Evolutionary conservation across 2,797 vertebrate species (phyloP), one percentile per base, ranked within the genome.

Genomic region (Erpetoichthys calabaricus): DNA sequence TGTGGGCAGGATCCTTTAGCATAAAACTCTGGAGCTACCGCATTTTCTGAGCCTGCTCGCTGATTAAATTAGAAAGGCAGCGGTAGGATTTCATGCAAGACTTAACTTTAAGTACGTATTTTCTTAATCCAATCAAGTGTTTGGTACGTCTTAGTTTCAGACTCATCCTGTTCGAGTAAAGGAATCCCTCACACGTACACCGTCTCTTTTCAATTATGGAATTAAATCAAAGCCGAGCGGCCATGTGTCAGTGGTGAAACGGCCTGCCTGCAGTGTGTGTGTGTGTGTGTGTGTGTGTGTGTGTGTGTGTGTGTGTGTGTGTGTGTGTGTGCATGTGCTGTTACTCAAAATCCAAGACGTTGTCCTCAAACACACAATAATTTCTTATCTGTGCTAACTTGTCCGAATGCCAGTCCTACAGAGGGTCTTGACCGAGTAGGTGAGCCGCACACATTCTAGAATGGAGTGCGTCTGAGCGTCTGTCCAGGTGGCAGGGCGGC

Each of bases 101-200:
- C 56, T 57, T 55, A 62, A 62, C 51, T 56, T 45, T 46, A 44
- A 1, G 6, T 45, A 5, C 44, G 60, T 49, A 54, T 64, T 59
- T 25, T 59, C 57, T 59, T 73, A 71, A 70, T 70, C 62, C 66
- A 62, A 66, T 69, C 68, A 63, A 71, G 61, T 67, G 63, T 63
- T 59, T 59, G 56, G 57, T 57, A 55, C 59, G 69, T 68, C 65
- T 62, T 67, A 25, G 25, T 25, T 25, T 25, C 25, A 25, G 25
- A 2, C 25, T 25, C 25, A 25, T 25, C 25, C 25, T 25, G 25
- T 25, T 25, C 25, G 25, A 25, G 25, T 25, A 25, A 25, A 25
- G 25, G 25, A 25, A 25, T 25, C 25, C 25, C 25, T 25, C 25
- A 25, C 25, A 25, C 25, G 25, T 25, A 25, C 25, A 25, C 25